Evolutionary conservation across 2,888 invertebrate genomes (phyloP).

Genomic region (Dysmachus trigonus): DNA sequence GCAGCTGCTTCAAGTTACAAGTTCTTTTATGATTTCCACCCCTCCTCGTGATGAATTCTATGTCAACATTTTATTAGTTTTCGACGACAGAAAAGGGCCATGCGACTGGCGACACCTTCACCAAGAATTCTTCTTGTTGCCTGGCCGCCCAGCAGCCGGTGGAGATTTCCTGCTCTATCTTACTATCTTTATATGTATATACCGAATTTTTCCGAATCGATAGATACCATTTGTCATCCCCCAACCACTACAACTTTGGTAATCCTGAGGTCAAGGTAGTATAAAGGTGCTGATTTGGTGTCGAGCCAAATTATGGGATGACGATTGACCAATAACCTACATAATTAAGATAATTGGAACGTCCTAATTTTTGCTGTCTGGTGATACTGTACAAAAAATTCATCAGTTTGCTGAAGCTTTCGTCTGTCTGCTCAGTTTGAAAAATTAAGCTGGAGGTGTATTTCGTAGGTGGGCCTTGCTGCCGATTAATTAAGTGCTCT

Average conservation of each 20-base stretch:
- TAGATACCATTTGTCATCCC: neutral
- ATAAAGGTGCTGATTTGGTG: neutral
- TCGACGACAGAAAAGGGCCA: neutral
- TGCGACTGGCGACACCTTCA: neutral
- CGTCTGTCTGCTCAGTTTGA: neutral
- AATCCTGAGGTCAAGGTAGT: neutral
- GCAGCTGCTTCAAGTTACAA: neutral
- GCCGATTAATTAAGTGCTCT: neutral
- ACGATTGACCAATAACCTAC: no score
- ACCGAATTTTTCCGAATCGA: neutral
- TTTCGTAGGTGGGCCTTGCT: neutral
- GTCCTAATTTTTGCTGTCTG: neutral
- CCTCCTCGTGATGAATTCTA: neutral
- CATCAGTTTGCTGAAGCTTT: neutral
- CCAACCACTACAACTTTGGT: neutral
- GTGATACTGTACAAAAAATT: neutral
- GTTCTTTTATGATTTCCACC: neutral
- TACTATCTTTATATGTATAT: neutral
- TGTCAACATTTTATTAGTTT: neutral
- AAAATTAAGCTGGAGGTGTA: neutral
- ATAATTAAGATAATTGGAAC: neutral
- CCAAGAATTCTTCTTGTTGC: neutral
- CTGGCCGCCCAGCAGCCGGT: neutral
- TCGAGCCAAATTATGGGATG: neutral
- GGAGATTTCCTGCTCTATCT: neutral